Evolutionary conservation across 2,113 vertebrate genomes (phyloP).

Genomic region (Procavia capensis): DNA sequence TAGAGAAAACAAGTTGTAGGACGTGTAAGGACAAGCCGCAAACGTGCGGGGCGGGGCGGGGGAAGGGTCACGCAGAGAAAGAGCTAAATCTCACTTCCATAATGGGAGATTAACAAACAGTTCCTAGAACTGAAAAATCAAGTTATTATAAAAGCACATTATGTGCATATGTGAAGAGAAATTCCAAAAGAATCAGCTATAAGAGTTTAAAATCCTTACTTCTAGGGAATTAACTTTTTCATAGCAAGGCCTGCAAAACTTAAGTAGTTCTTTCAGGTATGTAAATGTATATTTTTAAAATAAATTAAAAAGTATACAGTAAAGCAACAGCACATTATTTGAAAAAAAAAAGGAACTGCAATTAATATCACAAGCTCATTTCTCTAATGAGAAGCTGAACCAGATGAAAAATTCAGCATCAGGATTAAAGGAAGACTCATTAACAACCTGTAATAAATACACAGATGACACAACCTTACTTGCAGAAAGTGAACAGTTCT

Average conservation of each 20-base stretch:
- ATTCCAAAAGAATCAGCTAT: neutral
- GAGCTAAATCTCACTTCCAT: neutral
- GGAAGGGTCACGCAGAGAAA: neutral
- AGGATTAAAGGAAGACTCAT: too few species aligned
- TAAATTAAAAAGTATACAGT: neutral
- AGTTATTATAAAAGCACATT: neutral
- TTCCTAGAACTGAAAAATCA: neutral
- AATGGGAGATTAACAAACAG: neutral
- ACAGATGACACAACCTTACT: too few species aligned
- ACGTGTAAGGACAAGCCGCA: neutral
- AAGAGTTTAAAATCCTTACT: neutral
- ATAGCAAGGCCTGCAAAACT: neutral
- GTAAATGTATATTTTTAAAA: neutral
- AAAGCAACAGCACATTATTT: neutral
- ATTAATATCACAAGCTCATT: neutral
- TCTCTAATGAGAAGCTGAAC: neutral
- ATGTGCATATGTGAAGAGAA: conserved; percentile 7
- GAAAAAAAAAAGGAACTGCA: neutral
- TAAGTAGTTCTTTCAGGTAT: neutral
- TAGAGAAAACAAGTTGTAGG: neutral
- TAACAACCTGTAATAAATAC: too few species aligned
- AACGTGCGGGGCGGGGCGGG: neutral
- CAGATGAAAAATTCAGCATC: too few species aligned
- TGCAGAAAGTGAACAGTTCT: too few species aligned
- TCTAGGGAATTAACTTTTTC: neutral